Percentiles rank a stretch among this genome's conserved stretches.
Evolutionary conservation across 1,140 invertebrate genomes (phyloP).

Genomic region (Brevipalpus yothersi): DNA sequence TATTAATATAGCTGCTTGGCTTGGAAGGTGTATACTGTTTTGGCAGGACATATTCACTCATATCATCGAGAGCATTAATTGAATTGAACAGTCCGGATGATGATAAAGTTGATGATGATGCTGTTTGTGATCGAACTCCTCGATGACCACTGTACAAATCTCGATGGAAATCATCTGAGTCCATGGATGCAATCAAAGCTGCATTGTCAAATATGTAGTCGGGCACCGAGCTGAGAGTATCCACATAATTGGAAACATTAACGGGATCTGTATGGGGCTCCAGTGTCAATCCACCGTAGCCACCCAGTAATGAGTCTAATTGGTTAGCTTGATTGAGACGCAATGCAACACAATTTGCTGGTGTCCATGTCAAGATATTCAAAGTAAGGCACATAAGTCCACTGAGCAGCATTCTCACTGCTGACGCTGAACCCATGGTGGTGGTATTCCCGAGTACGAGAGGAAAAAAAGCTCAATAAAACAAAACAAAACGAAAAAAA

Average conservation of each 20-base stretch:
- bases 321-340: not conserved
- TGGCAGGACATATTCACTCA: not conserved
- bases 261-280: not conserved
- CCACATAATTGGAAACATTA: not conserved
- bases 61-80: not conserved
- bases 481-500: not conserved
- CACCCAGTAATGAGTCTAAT: not conserved
- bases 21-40: not conserved
- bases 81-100: not conserved
- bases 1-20: not conserved
- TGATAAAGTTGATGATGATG: not conserved
- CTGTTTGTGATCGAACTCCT: not conserved
- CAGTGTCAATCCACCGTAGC: not conserved
- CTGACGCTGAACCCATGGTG: not conserved
- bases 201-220: not conserved
- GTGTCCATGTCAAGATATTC: not conserved
- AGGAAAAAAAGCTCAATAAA: not conserved
- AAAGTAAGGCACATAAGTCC: not conserved
- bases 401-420: not conserved
- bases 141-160: not conserved
- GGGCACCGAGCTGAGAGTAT: not conserved
- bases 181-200: not conserved
- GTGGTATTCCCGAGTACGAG: not conserved
- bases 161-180: not conserved
- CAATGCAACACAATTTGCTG: not conserved